Base-by-base conservation (phyloP, 2,888 invertebrate species). In the Ditula angustiorana region DNA sequence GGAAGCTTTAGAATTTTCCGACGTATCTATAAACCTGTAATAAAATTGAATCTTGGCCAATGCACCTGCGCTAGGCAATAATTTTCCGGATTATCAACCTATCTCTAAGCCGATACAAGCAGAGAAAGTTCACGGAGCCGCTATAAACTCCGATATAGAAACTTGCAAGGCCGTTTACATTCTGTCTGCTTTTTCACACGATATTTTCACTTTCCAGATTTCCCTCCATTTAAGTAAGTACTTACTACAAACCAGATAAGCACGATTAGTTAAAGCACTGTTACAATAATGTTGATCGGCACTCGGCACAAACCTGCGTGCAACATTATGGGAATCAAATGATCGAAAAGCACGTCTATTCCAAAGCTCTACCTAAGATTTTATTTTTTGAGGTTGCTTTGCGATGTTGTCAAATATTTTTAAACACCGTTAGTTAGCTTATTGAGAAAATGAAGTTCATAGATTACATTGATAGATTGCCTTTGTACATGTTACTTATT, bases 191-290 rank as follows among this genome's bases (percentile, higher is more conserved):
- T 86, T 88, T 90, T 89, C 88, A 75, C 88, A 88, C 87, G 85
- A 79, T 76, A 77, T 81, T 79, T 59, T 83, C 85, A 83, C 88
- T 88, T 88, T 87, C 86, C 80, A 81, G 82, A 78, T 89, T 88
- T 89, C 88, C 85, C 86, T 84, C 86, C 85, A 83, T 87, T 84
- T 83, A 76, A 79, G 63, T 30, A 35, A 55, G 46, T 24, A 24
- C 26, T 35, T 26, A 35, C 8, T 46, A n/a, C 53, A 21, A 57
- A 52, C 57, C 41, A 50, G 50, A 57, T 62, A 49, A 23, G 19
- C 44, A 24, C 30, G 41, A 44, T 62, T 21, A 50, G 49, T 62
- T 49, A 56, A 49, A 58, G 28, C 41, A 24, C 21, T 55, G 30
- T 24, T 52, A 49, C n/a, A 49, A 53, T 26, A 1, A n/a, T 19